Evolutionary conservation across 1,140 invertebrate genomes (phyloP), one percentile per base, ranked within the genome.

Genomic region (Drosophila nasuta): DNA sequence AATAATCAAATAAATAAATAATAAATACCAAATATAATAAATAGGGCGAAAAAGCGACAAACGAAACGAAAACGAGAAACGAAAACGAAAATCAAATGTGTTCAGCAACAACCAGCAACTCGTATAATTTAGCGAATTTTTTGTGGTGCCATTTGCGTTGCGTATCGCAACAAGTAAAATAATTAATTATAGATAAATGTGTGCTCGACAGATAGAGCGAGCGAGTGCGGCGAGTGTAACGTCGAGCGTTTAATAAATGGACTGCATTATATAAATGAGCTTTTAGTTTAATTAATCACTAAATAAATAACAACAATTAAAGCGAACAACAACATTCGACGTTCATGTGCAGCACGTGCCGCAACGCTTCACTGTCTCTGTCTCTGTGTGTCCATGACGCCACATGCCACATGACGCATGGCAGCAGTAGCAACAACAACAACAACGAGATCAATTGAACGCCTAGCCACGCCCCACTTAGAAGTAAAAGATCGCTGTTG

Each of bases 281-380:
- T 89, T 89, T 89, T 89, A 89, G 85, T 89, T 90, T 89, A 89
- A 89, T 89, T 89, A 89, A 89, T 89, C 75, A 85, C 72, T 72
- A 77, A 82, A 81, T 79, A 76, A 68, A 85, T 80, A 70, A 65
- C 33, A 63, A 41, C 25, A 75, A 62, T 54, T 35, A 45, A 25
- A 25, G 20, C 20, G 20, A 25, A 25, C 20, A 25, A 25, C 20
- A 25, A 25, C 20, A 20, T 20, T 25, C 20, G 20, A 25, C 20
- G 20, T 25, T 54, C 7, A 54, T 20, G 57, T 35, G 46, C 33
- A 67, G 33, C 33, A 67, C 56, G 57, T 69, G 5, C 33, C 35
- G 35, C 35, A 54, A 35, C 35, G 48, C 45, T 51, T 33, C n/a
- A 17, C 20, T 41, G 59, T 54, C 48, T 64, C 49, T 62, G 59